These are phyloP conservation scores for Cheilosia urbana DNA, from an alignment of 2,888 invertebrate genomes.

Conservation along the genomic window DNA sequence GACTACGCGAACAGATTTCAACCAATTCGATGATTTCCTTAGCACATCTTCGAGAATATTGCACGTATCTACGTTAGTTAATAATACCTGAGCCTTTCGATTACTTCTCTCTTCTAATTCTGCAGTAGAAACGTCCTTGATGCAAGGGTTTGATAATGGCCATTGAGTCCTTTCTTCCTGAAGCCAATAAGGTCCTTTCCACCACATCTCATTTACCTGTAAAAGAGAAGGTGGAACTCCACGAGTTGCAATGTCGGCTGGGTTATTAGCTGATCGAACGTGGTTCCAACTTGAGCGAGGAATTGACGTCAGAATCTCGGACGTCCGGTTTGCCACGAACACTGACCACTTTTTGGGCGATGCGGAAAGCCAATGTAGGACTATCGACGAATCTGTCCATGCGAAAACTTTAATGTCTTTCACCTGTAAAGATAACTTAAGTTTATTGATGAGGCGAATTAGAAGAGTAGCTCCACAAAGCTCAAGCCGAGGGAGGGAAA, in stretches of 20 bases:
- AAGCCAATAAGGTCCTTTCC: too few species aligned
- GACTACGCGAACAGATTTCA: not conserved
- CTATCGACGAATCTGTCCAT: not conserved
- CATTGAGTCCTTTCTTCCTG: too few species aligned
- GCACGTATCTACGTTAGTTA: not conserved
- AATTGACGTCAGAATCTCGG: constrained; percentile 54
- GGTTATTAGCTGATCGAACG: too few species aligned
- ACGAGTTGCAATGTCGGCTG: too few species aligned
- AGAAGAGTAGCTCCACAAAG: too few species aligned
- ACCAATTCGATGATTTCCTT: not conserved
- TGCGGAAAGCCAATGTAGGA: too few species aligned
- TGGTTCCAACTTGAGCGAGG: constrained; percentile 50
- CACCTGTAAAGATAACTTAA: too few species aligned
- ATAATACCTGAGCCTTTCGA: not conserved
- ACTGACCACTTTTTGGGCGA: constrained; percentile 10
- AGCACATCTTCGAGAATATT: not conserved
- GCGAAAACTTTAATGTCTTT: too few species aligned
- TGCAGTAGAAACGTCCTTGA: constrained; percentile 3
- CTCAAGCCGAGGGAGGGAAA: too few species aligned
- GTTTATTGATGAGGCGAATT: too few species aligned
- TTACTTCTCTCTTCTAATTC: constrained; percentile 11
- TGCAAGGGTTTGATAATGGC: not conserved
- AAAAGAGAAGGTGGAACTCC: too few species aligned
- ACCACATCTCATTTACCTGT: too few species aligned
- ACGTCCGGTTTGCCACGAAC: constrained; percentile 63